Conservation (phyloP, 1,140 invertebrate genomes). For the Sinonovacula constricta region DNA sequence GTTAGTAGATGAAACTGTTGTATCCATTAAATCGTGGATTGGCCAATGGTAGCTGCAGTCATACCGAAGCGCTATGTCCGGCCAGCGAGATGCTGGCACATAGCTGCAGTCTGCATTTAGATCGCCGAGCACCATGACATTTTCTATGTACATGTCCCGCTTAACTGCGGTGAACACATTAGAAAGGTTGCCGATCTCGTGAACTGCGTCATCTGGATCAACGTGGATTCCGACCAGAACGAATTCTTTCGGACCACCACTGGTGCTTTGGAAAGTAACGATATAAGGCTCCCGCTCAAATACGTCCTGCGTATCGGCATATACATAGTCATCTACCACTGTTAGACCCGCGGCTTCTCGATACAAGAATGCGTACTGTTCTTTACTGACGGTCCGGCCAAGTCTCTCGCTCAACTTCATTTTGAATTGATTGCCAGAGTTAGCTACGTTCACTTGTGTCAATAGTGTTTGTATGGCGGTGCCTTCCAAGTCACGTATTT, state of each 20-base stretch:
- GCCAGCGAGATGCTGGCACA: constrained; percentile 65
- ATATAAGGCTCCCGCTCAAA: constrained; percentile 41
- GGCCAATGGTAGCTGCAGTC: constrained; percentile 71
- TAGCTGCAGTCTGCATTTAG: constrained; percentile 77
- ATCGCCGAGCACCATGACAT: constrained; percentile 73
- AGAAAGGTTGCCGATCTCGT: constrained; percentile 46
- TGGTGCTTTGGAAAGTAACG: constrained; percentile 2
- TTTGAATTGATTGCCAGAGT: constrained; percentile 33
- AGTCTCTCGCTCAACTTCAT: constrained; percentile 60
- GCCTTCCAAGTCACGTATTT: constrained; percentile 62
- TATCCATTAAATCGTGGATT: constrained; percentile 72
- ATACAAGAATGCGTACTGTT: constrained; percentile 72
- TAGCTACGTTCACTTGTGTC: constrained; percentile 41
- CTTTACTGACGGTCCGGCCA: constrained; percentile 64
- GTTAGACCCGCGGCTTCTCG: constrained; percentile 34
- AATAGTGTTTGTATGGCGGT: constrained; percentile 51
- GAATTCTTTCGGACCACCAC: constrained; percentile 33
- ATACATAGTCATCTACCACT: constrained; percentile 11
- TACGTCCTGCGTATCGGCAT: constrained; percentile 19
- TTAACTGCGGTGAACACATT: constrained; percentile 48
- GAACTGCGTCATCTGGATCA: constrained; percentile 42
- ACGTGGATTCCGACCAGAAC: constrained; percentile 52
- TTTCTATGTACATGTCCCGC: constrained; percentile 5
- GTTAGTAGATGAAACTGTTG: constrained; percentile 68
- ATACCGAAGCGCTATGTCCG: constrained; percentile 64